phyloP scores from a whole-genome alignment of 2,888 invertebrate genomes.

The Leptopilina myrica region DNA sequence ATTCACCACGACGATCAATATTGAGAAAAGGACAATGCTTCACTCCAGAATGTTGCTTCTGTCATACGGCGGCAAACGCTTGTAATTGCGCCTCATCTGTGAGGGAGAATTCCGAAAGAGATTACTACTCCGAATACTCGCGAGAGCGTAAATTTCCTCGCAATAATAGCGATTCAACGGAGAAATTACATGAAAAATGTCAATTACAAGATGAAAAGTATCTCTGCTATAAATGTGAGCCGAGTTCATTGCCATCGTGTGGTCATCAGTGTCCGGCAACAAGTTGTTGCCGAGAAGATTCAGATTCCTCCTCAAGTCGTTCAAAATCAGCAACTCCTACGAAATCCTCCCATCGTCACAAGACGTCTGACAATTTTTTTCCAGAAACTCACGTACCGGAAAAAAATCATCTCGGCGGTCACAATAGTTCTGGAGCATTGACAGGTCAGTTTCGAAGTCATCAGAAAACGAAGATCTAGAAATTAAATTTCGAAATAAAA shows the following conservation, averaged over 20 bases:
- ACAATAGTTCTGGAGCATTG: not conserved
- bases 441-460: slow-evolving; percentile 20
- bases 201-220: slow-evolving; percentile 59
- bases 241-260: slow-evolving; percentile 54
- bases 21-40: slow-evolving; percentile 57
- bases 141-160: slow-evolving; percentile 63
- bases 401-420: not conserved
- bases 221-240: slow-evolving; percentile 56
- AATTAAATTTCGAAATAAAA: not conserved
- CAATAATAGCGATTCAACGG: slow-evolving; percentile 58
- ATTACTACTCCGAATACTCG: slow-evolving; percentile 64
- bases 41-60: slow-evolving; percentile 58
- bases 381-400: not conserved
- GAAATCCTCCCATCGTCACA: not conserved
- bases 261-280: slow-evolving; percentile 33
- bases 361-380: slow-evolving; percentile 3
- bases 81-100: slow-evolving; percentile 68
- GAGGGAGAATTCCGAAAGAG: slow-evolving; percentile 61
- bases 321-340: slow-evolving; percentile 40
- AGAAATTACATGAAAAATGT: slow-evolving; percentile 58
- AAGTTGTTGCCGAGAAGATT: slow-evolving; percentile 45
- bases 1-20: slow-evolving; percentile 53
- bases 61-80: slow-evolving; percentile 61
- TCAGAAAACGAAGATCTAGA: too few relatives aligned
- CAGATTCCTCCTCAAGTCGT: slow-evolving; percentile 48